These are phyloP conservation scores for Tragulus kanchil DNA, from an alignment of 2,113 vertebrate genomes.

Conservation along the genomic window DNA sequence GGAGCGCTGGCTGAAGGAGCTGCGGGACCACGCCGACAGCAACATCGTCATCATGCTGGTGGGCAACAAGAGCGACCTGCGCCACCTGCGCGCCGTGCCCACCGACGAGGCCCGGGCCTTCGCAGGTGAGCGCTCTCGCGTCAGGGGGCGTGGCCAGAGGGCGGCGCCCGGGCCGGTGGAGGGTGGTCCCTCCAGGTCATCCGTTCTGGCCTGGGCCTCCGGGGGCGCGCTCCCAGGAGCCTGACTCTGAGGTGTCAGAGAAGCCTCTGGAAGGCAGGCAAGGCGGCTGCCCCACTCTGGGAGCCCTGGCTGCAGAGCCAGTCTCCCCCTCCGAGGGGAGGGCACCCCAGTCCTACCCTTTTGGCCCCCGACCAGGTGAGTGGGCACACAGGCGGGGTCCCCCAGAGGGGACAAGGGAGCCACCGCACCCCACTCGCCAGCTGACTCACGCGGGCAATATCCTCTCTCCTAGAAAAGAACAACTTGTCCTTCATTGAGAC, in stretches of 20 bases:
- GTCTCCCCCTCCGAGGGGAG: background rate
- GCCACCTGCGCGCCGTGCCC: conserved; percentile 96
- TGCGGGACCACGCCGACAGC: conserved; percentile 97
- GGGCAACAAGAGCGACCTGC: conserved; percentile 97
- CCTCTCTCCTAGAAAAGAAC: conserved; percentile 94
- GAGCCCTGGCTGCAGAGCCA: background rate
- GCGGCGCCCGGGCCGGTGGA: too few relatives aligned
- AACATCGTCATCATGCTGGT: conserved; percentile 99
- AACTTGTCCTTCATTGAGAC: conserved; percentile 99
- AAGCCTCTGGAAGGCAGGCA: background rate
- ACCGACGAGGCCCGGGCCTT: conserved; percentile 97
- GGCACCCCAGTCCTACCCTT: too few relatives aligned
- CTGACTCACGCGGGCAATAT: conserved; percentile 22
- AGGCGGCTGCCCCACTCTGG: background rate
- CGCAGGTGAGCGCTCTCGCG: conserved; percentile 87
- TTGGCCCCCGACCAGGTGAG: too few relatives aligned
- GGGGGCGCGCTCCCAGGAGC: too few relatives aligned
- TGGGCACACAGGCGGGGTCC: fast-evolving
- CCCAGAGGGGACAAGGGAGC: background rate
- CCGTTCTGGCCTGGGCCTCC: background rate
- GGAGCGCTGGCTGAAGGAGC: conserved; percentile 98
- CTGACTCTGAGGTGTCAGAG: background rate
- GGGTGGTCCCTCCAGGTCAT: background rate
- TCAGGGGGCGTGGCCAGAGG: too few relatives aligned
- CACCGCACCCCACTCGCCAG: too few relatives aligned